Percentiles rank a stretch among this genome's conserved stretches.
phyloP scores from a whole-genome alignment of 2,113 vertebrate species.

The Dolichotis patagonum region DNA sequence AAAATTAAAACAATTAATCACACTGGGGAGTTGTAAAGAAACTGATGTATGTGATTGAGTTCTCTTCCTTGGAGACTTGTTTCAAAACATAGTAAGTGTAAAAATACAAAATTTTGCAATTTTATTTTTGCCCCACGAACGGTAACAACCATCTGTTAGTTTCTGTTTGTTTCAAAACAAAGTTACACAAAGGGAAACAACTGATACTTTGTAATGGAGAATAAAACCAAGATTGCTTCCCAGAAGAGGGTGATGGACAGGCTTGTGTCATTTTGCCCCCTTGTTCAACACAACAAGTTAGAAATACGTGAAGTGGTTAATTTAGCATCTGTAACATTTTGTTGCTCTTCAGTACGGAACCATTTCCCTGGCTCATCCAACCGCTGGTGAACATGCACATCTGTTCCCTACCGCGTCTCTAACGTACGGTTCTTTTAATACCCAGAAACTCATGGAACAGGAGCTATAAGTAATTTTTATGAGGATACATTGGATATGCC shows the following conservation, averaged over 20 bases:
- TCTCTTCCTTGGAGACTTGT: neutral
- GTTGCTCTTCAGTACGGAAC: neutral
- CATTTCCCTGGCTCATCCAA: constrained; percentile 43
- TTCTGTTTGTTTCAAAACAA: constrained; percentile 50
- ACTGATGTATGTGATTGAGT: neutral
- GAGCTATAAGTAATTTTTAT: constrained; percentile 65
- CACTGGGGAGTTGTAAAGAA: neutral
- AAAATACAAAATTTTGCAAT: constrained; percentile 23
- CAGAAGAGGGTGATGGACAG: neutral
- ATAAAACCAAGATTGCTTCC: neutral
- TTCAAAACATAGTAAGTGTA: neutral
- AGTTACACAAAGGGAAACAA: neutral
- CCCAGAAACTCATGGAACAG: constrained; percentile 47
- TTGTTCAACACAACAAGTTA: constrained; percentile 38
- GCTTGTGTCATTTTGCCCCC: neutral
- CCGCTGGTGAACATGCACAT: constrained; percentile 29
- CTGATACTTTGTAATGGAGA: neutral
- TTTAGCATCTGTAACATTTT: constrained; percentile 56
- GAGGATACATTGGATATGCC: constrained; percentile 39
- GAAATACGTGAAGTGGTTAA: constrained; percentile 47
- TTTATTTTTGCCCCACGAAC: constrained; percentile 9
- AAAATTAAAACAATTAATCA: neutral
- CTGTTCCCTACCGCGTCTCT: constrained; percentile 45
- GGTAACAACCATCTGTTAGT: neutral
- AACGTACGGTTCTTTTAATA: constrained; percentile 58